These are phyloP conservation scores for Epinotia brunnichana DNA, from an alignment of 2,888 invertebrate genomes.

Conservation along the genomic window DNA sequence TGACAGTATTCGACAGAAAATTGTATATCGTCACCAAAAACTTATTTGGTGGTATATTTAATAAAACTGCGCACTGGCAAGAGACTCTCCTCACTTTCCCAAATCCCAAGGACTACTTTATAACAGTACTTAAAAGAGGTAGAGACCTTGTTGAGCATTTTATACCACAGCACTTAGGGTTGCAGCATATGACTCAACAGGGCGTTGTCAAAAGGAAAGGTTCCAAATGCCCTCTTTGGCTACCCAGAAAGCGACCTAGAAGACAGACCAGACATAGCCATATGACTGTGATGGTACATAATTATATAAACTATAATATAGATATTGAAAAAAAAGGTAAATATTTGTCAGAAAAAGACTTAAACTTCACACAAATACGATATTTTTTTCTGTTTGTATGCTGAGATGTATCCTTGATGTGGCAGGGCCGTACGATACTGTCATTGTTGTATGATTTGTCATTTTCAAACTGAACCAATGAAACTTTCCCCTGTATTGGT, in stretches of 20 bases:
- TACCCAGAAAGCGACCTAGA: not conserved
- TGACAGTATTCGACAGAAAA: not conserved
- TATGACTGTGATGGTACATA: not conserved
- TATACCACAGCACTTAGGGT: not conserved
- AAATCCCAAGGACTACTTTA: not conserved
- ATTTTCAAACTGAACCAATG: no score
- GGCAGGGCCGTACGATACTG: no score
- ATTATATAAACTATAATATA: no score
- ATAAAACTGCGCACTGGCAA: not conserved
- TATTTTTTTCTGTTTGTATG: no score
- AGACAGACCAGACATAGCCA: not conserved
- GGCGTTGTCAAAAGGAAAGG: not conserved
- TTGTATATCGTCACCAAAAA: not conserved
- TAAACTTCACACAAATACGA: no score
- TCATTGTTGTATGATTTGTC: no score
- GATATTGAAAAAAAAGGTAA: no score
- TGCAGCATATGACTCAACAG: not conserved
- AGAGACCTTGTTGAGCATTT: not conserved
- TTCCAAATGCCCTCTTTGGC: not conserved
- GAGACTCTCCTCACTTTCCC: not conserved
- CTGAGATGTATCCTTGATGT: no score
- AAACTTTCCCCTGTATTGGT: not conserved
- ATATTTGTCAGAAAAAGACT: no score
- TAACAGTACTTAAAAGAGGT: not conserved
- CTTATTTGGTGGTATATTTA: not conserved